phyloP scores from a whole-genome alignment of 2,888 invertebrate genomes.

The Pachliopta kotzebuea region DNA sequence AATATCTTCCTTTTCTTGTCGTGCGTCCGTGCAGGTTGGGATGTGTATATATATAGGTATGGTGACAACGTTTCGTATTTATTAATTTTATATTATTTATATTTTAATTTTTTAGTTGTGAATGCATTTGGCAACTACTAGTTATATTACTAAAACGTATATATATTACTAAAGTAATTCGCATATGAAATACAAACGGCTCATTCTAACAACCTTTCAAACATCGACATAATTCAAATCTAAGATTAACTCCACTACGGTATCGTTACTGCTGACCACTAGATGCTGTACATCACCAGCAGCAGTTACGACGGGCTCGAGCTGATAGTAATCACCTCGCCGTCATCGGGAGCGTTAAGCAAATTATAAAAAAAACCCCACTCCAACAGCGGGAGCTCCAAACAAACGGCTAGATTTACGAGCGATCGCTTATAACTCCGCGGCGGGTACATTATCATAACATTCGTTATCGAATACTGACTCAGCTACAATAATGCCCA shows the following conservation, averaged over 20 bases:
- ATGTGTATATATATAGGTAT: too few relatives aligned
- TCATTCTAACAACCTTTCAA: neutral
- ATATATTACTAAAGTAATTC: too few relatives aligned
- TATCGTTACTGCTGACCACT: constrained; percentile 3
- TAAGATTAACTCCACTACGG: constrained; percentile 10
- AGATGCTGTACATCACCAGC: too few relatives aligned
- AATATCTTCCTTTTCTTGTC: too few relatives aligned
- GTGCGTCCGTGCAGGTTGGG: too few relatives aligned
- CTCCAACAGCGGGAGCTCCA: constrained; percentile 36
- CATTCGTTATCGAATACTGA: constrained; percentile 30
- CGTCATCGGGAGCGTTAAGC: constrained; percentile 23
- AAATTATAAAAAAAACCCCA: constrained; percentile 32
- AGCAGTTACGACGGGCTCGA: constrained; percentile 12
- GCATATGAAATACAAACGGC: neutral
- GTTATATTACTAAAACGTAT: too few relatives aligned
- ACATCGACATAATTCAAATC: constrained; percentile 17
- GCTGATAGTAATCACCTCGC: constrained; percentile 17
- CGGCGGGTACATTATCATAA: constrained; percentile 27
- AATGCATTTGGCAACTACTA: too few relatives aligned
- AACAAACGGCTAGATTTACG: constrained; percentile 40
- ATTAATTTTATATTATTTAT: too few relatives aligned
- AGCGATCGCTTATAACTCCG: constrained; percentile 34
- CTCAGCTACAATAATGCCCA: constrained; percentile 35
- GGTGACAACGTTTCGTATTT: too few relatives aligned
- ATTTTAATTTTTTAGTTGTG: too few relatives aligned